Evolutionary conservation across 2,797 vertebrate genomes (phyloP).

Genomic region (Erithacus rubecula): DNA sequence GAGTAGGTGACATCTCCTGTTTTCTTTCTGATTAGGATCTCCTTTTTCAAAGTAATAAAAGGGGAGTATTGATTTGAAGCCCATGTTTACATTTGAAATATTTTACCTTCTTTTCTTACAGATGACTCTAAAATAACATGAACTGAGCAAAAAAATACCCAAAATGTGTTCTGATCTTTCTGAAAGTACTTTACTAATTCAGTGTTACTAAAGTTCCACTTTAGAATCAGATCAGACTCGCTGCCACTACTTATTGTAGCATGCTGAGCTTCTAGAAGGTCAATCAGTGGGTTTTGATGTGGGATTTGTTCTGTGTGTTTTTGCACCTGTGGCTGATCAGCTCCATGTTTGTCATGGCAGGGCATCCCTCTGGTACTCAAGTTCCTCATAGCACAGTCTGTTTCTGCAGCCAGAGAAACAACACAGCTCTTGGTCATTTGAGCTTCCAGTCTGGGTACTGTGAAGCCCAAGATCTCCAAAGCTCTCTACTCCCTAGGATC

Average conservation of each 20-base stretch:
- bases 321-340: background rate
- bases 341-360: background rate
- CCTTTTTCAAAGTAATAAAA: background rate
- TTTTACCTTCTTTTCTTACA: background rate
- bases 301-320: background rate
- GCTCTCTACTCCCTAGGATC: background rate
- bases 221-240: background rate
- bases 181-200: background rate
- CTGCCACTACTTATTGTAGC: background rate
- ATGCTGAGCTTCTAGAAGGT: background rate
- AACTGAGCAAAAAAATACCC: background rate
- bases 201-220: background rate
- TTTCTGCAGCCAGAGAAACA: background rate
- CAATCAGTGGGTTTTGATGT: background rate
- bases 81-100: background rate
- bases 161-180: background rate
- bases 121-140: background rate
- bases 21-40: background rate
- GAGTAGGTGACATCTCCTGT: constrained; percentile 76
- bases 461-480: background rate
- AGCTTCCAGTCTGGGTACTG: background rate
- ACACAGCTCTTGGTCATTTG: background rate
- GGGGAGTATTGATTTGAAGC: background rate
- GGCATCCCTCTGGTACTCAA: background rate
- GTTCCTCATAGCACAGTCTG: background rate